A percentile compares a stretch with the other conserved stretches of the same genome.
Conservation (phyloP, 2,888 invertebrate genomes). For the Pachymerium ferrugineum region DNA sequence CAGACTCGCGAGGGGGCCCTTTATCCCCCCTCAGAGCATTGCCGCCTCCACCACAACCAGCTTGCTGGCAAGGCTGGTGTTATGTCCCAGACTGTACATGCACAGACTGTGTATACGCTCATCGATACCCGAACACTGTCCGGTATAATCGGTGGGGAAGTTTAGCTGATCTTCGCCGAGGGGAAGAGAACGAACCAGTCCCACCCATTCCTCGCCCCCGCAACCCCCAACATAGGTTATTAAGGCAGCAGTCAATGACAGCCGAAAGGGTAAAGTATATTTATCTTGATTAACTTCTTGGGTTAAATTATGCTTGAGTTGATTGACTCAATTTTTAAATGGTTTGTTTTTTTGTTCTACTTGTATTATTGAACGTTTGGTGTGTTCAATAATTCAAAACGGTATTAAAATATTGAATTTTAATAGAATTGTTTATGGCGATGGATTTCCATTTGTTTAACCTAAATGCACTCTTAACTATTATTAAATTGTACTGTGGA, state of each 20-base stretch:
- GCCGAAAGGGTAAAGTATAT: background rate
- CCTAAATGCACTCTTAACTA: too few species aligned
- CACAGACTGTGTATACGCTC: conserved; percentile 2
- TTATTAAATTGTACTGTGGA: too few species aligned
- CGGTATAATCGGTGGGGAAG: conserved; percentile 22
- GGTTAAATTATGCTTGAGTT: too few species aligned
- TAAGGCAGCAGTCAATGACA: conserved; percentile 23
- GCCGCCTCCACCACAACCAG: conserved; percentile 11
- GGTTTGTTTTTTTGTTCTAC: too few species aligned
- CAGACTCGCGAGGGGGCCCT: background rate
- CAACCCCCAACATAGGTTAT: conserved; percentile 18
- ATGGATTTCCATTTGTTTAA: too few species aligned
- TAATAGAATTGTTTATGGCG: too few species aligned
- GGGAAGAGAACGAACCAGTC: background rate
- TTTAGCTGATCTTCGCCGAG: conserved; percentile 3
- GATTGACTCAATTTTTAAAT: background rate
- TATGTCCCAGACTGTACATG: background rate
- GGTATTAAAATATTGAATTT: too few species aligned
- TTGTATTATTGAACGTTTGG: too few species aligned
- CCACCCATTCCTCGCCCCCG: background rate
- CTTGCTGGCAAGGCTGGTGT: conserved; percentile 11
- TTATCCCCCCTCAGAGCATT: background rate
- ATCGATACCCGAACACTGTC: conserved; percentile 10
- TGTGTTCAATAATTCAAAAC: too few species aligned
- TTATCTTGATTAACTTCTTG: background rate